Evolutionary conservation across 2,888 invertebrate genomes (phyloP), one percentile per base, ranked within the genome.

Genomic region (Phrixothrix hirtus): DNA sequence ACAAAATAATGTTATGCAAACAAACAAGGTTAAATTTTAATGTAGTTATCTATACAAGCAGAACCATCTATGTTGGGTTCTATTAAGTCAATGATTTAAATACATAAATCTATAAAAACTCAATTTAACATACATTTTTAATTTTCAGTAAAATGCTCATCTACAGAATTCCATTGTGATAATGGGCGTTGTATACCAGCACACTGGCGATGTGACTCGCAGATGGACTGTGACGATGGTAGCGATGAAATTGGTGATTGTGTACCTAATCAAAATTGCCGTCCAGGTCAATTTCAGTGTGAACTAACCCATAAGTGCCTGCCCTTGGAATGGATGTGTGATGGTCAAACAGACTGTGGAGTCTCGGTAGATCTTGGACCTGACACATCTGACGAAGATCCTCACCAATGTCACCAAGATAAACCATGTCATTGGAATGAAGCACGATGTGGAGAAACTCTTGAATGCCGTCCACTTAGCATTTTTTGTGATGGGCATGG

Each of bases 291-390:
- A 78, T 92, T 92, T 77, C 83, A 84, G 56, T 94, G 94, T 75
- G 77, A 75, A 53, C 74, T 77, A 57, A 85, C 85, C 60, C 81
- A 82, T 48, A 84, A 84, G 72, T 92, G 91, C 78, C 82, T 92
- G 68, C 87, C 89, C 58, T 78, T 78, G 51, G 83, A 84, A 65
- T 89, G 89, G 88, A 79, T 85, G 59, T 91, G 90, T 77, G 90
- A 91, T 76, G 86, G 86, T 39, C 87, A 88, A 71, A 76, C 78
- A 29, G 89, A 90, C 76, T 90, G 90, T 75, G 87, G 87, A n/a
- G 76, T 78, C 14, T 71, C 78, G 49, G 79, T 74, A 2, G 73
- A 74, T 45, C 67, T 75, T 30, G 73, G 77, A 1, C 63, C 69
- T 7, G 85, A 89, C 76, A 70, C 71, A 44, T 86, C 86, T 42